Percentiles rank a stretch among this genome's conserved stretches.
Evolutionary conservation across 2,888 invertebrate species (phyloP).

Genomic region (Acanthococcus lagerstroemiae): DNA sequence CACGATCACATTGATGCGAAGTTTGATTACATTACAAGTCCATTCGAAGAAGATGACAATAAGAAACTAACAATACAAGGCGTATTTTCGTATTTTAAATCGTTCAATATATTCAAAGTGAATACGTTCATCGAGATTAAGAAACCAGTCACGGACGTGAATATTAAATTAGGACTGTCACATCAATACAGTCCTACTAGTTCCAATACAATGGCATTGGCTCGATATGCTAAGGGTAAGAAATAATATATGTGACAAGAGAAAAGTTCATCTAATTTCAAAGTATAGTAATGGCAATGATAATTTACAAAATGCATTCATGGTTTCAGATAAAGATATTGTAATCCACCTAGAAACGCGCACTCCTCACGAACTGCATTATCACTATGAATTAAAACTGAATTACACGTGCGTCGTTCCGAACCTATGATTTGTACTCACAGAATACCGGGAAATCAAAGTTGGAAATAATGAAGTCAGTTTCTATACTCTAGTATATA

Average conservation of each 20-base stretch:
- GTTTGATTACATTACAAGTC: slow-evolving; percentile 59
- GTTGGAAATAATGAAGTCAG: too few species aligned
- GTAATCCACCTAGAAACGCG: slow-evolving; percentile 49
- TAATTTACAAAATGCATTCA: not conserved
- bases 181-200: slow-evolving; percentile 36
- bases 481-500: too few species aligned
- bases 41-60: slow-evolving; percentile 47
- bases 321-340: slow-evolving; percentile 49
- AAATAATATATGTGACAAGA: too few species aligned
- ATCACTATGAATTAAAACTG: slow-evolving; percentile 57
- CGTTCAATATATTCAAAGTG: slow-evolving; percentile 52
- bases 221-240: slow-evolving; percentile 37
- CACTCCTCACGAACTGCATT: slow-evolving; percentile 55
- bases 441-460: slow-evolving; percentile 61
- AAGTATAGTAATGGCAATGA: too few species aligned
- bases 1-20: slow-evolving; percentile 60
- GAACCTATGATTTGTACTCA: slow-evolving; percentile 56
- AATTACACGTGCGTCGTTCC: slow-evolving; percentile 61
- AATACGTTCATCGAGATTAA: slow-evolving; percentile 53
- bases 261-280: too few species aligned
- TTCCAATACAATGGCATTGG: slow-evolving; percentile 28
- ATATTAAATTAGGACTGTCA: slow-evolving; percentile 52
- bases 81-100: slow-evolving; percentile 51
- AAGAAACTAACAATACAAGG: slow-evolving; percentile 54
- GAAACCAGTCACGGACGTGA: slow-evolving; percentile 56